Evolutionary conservation across 2,797 vertebrate species (phyloP).

Genomic region (Falco concolor): DNA sequence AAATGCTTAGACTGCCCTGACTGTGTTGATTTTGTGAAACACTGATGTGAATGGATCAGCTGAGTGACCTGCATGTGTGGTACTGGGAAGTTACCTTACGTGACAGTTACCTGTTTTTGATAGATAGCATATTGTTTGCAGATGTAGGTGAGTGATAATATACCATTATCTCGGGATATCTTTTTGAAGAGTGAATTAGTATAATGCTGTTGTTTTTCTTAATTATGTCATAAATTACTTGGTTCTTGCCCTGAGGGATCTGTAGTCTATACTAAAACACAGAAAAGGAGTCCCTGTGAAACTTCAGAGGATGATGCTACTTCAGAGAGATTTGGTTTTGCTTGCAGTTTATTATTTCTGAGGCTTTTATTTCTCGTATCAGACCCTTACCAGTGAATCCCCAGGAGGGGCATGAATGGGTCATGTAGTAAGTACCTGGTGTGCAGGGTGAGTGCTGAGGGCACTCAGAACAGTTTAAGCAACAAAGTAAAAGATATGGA

Average conservation of each 20-base stretch:
- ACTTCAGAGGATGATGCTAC: not conserved
- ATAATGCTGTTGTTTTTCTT: conserved; percentile 3
- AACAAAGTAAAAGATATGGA: not conserved
- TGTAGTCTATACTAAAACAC: not conserved
- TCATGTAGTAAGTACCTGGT: not conserved
- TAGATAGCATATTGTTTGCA: not conserved
- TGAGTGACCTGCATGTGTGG: not conserved
- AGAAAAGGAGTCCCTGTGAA: not conserved
- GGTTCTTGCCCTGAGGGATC: not conserved
- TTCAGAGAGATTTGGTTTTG: not conserved
- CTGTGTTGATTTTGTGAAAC: not conserved
- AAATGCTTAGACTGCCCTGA: not conserved
- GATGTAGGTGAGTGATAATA: not conserved
- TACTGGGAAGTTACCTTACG: not conserved
- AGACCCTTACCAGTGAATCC: not conserved
- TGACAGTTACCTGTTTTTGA: not conserved
- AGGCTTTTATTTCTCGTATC: not conserved
- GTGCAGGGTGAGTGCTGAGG: not conserved
- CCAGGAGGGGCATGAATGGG: not conserved
- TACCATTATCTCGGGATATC: not conserved
- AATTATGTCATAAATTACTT: conserved; percentile 40
- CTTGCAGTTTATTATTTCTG: not conserved
- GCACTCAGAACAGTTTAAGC: not conserved
- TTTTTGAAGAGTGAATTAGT: conserved; percentile 38
- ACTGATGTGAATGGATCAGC: not conserved